A percentile compares a stretch with the other conserved stretches of the same genome.
phyloP scores from a whole-genome alignment of 2,797 vertebrate genomes.

The Holocentrus rufus region DNA sequence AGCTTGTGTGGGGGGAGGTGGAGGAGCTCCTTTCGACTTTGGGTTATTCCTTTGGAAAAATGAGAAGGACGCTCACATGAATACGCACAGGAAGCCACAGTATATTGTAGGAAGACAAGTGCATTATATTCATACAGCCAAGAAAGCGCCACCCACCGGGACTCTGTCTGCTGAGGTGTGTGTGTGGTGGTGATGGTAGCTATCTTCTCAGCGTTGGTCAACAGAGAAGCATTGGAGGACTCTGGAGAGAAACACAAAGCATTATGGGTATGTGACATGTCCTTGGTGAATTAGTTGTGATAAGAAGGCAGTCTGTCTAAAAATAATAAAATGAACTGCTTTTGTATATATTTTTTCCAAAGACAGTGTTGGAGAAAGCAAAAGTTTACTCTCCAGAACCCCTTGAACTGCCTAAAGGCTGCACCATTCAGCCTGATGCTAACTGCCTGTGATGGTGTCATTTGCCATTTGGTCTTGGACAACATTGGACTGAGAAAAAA shows the following conservation, averaged over 20 bases:
- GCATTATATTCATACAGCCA: background rate
- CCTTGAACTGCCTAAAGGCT: conserved; percentile 45
- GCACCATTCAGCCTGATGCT: conserved; percentile 62
- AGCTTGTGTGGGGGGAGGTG: conserved; percentile 82
- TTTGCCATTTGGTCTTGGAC: conserved; percentile 67
- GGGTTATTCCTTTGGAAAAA: conserved; percentile 87
- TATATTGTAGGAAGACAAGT: background rate
- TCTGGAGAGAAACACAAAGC: conserved; percentile 75
- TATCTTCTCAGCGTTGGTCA: conserved; percentile 98
- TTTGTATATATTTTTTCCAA: conserved; percentile 40
- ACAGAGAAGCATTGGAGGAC: conserved; percentile 94
- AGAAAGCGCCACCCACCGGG: conserved; percentile 62
- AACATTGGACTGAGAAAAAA: conserved; percentile 36
- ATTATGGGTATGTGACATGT: conserved; percentile 3
- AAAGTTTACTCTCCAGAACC: conserved; percentile 53
- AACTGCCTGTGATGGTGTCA: conserved; percentile 72
- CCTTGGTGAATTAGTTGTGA: no score
- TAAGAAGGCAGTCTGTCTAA: no score
- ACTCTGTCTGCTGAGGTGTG: conserved; percentile 88
- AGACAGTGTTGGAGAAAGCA: conserved; percentile 44
- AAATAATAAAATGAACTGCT: conserved; percentile 15
- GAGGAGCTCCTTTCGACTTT: conserved; percentile 90
- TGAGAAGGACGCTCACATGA: conserved; percentile 1
- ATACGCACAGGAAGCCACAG: background rate
- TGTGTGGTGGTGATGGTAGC: conserved; percentile 98